These are phyloP conservation scores for Elgaria multicarinata DNA, from an alignment of 2,113 vertebrate genomes.

Conservation along the genomic window DNA sequence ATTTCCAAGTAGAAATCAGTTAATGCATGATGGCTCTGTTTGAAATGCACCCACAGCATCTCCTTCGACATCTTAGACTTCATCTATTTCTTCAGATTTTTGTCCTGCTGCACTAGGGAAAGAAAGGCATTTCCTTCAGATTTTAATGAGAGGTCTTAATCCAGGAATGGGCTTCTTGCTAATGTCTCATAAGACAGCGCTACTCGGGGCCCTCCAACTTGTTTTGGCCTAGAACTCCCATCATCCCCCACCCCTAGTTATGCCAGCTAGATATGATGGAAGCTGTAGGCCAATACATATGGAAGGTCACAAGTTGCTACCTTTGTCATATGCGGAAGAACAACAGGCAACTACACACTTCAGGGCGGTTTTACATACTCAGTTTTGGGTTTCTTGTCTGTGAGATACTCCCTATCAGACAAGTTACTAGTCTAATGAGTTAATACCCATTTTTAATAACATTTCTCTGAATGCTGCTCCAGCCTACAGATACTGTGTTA, in stretches of 20 bases:
- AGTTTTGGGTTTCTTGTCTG: neutral
- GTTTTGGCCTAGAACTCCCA: too few species aligned
- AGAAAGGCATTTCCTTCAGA: accelerated
- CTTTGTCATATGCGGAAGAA: neutral
- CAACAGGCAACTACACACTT: neutral
- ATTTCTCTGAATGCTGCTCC: neutral
- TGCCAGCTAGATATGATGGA: too few species aligned
- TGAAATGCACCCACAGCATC: neutral
- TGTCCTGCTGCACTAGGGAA: accelerated
- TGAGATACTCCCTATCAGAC: too few species aligned
- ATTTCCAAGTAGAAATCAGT: accelerated
- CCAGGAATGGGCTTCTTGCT: neutral
- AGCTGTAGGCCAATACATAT: too few species aligned
- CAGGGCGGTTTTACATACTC: neutral
- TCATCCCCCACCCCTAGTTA: too few species aligned
- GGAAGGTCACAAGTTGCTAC: too few species aligned
- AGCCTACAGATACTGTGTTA: neutral
- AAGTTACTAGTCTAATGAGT: neutral
- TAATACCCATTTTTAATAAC: neutral
- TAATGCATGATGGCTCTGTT: neutral
- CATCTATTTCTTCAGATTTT: neutral
- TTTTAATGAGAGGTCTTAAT: accelerated
- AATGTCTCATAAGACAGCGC: neutral
- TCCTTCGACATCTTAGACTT: neutral
- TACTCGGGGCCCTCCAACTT: too few species aligned